Conservation (phyloP, 2,113 vertebrate species). For the Caretta caretta region DNA sequence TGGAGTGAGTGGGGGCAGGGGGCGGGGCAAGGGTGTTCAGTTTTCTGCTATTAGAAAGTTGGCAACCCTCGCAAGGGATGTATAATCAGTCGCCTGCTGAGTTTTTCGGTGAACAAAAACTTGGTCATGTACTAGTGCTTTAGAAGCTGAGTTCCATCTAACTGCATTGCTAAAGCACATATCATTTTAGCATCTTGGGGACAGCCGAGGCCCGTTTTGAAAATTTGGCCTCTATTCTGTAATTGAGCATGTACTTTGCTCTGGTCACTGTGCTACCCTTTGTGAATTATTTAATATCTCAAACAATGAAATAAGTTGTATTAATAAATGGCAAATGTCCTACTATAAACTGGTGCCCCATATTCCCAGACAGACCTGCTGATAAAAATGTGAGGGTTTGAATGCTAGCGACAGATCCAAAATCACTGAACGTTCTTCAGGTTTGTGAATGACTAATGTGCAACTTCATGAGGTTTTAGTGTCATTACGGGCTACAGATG, state of each 20-base stretch:
- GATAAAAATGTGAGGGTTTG: neutral
- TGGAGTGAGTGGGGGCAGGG: no score
- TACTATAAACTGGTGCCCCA: neutral
- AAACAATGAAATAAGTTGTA: neutral
- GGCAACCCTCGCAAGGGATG: no score
- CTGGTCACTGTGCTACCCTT: neutral
- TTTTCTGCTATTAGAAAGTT: no score
- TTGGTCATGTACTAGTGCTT: neutral
- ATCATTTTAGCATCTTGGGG: neutral
- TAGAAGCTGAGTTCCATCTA: accelerated
- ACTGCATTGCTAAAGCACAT: neutral
- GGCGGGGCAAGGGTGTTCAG: no score
- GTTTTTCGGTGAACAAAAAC: neutral
- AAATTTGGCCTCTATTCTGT: neutral
- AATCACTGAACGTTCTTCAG: neutral
- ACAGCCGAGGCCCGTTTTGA: neutral
- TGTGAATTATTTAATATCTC: neutral
- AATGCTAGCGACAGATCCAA: neutral
- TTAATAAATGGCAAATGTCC: neutral
- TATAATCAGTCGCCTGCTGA: neutral
- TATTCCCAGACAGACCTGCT: neutral
- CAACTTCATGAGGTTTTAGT: conserved; percentile 48
- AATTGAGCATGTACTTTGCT: neutral
- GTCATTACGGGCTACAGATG: conserved; percentile 37
- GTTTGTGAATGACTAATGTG: conserved; percentile 50